Evolutionary conservation across 2,797 vertebrate species (phyloP), one percentile per base, ranked within the genome.

Genomic region (Neostethus bicornis): DNA sequence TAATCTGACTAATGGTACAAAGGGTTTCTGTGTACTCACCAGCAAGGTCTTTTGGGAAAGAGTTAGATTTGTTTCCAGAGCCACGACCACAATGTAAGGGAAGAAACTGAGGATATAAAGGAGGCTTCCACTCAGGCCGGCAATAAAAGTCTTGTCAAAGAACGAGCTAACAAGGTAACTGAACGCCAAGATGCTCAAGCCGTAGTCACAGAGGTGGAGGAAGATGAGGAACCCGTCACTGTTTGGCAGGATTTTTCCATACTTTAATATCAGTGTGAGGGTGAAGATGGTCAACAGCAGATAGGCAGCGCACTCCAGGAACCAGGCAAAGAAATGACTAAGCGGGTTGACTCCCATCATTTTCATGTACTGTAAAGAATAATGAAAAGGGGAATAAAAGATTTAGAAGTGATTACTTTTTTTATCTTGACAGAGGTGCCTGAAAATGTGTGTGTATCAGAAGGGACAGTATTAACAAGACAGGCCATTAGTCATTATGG

Each of bases 311-410:
- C 95, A 94, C 64, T 99, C 95, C 20, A 99, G 83, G 69, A 99
- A 93, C 97, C 97, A 99, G 82, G 97, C 96, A 0, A 96, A 94
- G 85, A 98, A 99, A 71, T 98, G 97, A 71, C 95, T 98, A 77
- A 92, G 82, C 1, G 95, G 94, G 55, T 94, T 96, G 59, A 99
- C 95, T 0, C 96, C 97, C 97, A 99, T 99, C 96, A 99, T 99
- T 87, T 98, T 98, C 97, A 99, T 98, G 89, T 98, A 99, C 97
- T 99, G 69, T 35, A 19, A 52, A n/a, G n/a, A 24, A 29, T 32
- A 21, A 51, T 54, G 0, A 38, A 16, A 17, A 24, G 43, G 1
- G n/a, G n/a, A n/a, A n/a, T n/a, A n/a, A 45, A 2, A 17, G 50
- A n/a, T n/a, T n/a, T n/a, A n/a, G n/a, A n/a, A n/a, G n/a, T n/a